Base-by-base conservation (phyloP, 2,888 invertebrate species). In the Ellobium chinense region DNA sequence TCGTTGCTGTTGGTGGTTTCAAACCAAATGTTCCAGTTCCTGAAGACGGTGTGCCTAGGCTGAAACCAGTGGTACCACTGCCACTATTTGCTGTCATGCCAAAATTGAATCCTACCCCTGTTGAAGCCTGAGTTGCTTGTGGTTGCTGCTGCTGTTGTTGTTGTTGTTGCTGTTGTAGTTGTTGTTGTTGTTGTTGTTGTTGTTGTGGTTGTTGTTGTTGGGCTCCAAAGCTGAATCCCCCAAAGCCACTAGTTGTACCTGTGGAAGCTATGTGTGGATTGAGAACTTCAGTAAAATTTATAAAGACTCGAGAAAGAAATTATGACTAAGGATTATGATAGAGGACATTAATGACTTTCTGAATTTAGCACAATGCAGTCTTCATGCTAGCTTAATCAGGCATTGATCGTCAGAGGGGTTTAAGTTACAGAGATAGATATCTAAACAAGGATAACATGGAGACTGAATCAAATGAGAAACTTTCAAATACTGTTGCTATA, bases 11-110 rank as follows among this genome's bases (percentile, higher is more conserved):
- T 58, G n/a, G n/a, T 24, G 27, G 18, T 14, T 37, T 46, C 21
- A 46, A 63, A n/a, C 80, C 83, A 18, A 78, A 37, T 60, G 78
- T 34, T n/a, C n/a, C n/a, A 0, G 82, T 56, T 54, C 82, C 62
- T 18, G 81, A 37, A 0, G 78, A 24, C 56, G 82, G 31, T 36
- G 37, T 72, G 14, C 84, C 82, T 7, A 84, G 60, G 27, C 66
- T 62, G 66, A 85, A 85, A 4, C 83, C 83, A 60, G 58, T 7
- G n/a, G n/a, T n/a, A n/a, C n/a, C n/a, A n/a, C n/a, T n/a, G n/a
- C n/a, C n/a, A n/a, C n/a, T n/a, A n/a, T n/a, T n/a, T n/a, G n/a
- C n/a, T n/a, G n/a, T n/a, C n/a, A n/a, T n/a, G n/a, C n/a, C n/a
- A n/a, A n/a, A n/a, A n/a, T n/a, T n/a, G n/a, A n/a, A n/a, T n/a